Conservation (phyloP, 1,140 invertebrate species). For the Drosophila erecta region DNA sequence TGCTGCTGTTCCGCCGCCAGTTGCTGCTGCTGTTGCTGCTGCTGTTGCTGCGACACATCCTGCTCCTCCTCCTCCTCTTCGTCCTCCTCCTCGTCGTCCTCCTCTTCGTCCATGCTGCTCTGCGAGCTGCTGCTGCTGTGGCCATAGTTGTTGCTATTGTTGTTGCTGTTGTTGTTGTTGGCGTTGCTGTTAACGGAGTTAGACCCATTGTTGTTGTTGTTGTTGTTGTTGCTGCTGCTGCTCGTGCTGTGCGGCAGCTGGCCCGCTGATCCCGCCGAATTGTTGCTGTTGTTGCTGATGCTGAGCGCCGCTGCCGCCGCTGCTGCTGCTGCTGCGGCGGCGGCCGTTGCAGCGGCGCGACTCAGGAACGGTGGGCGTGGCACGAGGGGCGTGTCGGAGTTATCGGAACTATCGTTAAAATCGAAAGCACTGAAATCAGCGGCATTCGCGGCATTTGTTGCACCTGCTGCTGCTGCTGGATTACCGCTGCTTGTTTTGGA, state of each 20-base stretch:
- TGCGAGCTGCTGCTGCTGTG: slow-evolving; percentile 51
- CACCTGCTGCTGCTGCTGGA: slow-evolving; percentile 28
- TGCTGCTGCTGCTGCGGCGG: slow-evolving; percentile 23
- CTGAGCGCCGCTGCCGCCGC: slow-evolving; percentile 59
- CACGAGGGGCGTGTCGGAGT: slow-evolving; percentile 78
- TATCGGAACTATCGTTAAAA: slow-evolving; percentile 83
- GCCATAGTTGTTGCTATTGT: slow-evolving; percentile 19
- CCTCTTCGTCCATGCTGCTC: slow-evolving; percentile 54
- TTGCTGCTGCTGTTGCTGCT: slow-evolving; percentile 44
- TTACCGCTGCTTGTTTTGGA: slow-evolving; percentile 43
- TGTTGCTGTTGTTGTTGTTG: slow-evolving; percentile 39
- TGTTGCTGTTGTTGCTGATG: slow-evolving; percentile 55
- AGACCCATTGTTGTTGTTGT: slow-evolving; percentile 6
- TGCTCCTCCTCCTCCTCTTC: slow-evolving; percentile 23
- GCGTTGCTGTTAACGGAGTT: slow-evolving; percentile 23
- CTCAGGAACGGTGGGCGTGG: slow-evolving; percentile 77
- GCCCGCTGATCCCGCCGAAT: slow-evolving; percentile 20
- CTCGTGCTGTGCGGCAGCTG: slow-evolving; percentile 45
- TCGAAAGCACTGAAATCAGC: slow-evolving; percentile 82
- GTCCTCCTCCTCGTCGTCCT: slow-evolving; percentile 47
- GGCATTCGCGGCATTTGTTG: slow-evolving; percentile 45
- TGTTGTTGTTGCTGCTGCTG: slow-evolving; percentile 38
- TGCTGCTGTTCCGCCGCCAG: slow-evolving; percentile 44
- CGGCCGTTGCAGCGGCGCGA: slow-evolving; percentile 68
- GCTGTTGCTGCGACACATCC: slow-evolving; percentile 4